Conservation (phyloP, 2,888 invertebrate species). For the Phrixothrix hirtus region DNA sequence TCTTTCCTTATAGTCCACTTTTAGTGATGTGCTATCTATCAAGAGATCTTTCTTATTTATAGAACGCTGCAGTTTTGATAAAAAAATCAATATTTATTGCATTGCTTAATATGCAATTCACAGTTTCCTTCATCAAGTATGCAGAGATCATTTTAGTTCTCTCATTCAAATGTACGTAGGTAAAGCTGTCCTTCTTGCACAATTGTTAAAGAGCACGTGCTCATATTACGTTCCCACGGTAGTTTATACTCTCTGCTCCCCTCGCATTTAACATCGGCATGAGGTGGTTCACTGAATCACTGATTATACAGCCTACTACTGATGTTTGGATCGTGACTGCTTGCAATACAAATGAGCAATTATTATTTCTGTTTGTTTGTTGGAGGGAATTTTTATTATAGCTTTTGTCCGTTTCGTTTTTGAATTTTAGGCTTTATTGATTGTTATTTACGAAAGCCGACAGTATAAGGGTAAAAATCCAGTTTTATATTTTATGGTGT, state of each 20-base stretch:
- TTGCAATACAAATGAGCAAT: constrained; percentile 25
- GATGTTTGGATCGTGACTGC: constrained; percentile 23
- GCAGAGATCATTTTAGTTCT: constrained; percentile 5
- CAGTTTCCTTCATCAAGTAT: constrained; percentile 13
- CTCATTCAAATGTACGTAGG: too few species aligned
- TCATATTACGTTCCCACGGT: constrained; percentile 58
- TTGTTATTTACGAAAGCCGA: too few species aligned
- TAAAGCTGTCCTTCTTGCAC: constrained; percentile 23
- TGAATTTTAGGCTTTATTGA: too few species aligned
- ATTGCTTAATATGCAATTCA: constrained; percentile 15
- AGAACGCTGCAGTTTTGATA: constrained; percentile 16
- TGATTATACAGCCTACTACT: constrained; percentile 31
- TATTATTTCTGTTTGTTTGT: constrained; percentile 3
- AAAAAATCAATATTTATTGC: constrained; percentile 20
- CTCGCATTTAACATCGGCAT: constrained; percentile 51
- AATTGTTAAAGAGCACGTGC: constrained; percentile 51
- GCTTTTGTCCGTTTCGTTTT: not conserved
- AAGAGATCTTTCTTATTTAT: constrained; percentile 11
- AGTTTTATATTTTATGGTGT: too few species aligned
- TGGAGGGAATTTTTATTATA: constrained; percentile 5
- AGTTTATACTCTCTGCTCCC: constrained; percentile 47
- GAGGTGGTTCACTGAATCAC: constrained; percentile 32
- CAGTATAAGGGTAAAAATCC: too few species aligned
- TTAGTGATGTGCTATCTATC: constrained; percentile 17
- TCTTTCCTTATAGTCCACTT: constrained; percentile 27